A percentile compares a stretch with the other conserved stretches of the same genome.
Evolutionary conservation across 2,113 vertebrate species (phyloP).

Genomic region (Hemibagrus wyckioides): DNA sequence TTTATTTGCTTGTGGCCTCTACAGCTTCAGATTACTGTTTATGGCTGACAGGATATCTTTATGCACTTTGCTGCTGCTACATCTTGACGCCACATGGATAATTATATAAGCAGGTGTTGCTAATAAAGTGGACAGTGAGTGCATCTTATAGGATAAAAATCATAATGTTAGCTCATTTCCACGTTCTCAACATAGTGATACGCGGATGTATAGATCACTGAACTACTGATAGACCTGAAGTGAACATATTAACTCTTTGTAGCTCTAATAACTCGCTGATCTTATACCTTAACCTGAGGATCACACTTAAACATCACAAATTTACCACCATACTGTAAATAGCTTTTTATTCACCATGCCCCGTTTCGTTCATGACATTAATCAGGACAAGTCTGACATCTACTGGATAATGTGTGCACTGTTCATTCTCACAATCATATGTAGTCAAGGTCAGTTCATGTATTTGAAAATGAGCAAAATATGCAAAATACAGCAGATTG

Average conservation of each 20-base stretch:
- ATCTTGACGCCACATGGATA: background rate
- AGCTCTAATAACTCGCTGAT: background rate
- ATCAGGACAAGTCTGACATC: conserved; percentile 39
- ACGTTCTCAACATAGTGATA: background rate
- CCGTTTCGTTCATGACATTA: background rate
- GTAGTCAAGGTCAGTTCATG: background rate
- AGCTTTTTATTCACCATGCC: background rate
- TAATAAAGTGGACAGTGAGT: background rate
- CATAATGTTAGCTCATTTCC: background rate
- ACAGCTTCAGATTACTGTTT: background rate
- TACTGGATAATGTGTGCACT: conserved; percentile 20
- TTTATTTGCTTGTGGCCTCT: background rate
- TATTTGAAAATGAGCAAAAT: background rate
- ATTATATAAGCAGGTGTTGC: background rate
- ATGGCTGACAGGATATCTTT: background rate
- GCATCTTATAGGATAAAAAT: background rate
- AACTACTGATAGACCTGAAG: background rate
- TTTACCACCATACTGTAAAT: background rate
- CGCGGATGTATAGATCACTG: background rate
- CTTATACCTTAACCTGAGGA: background rate
- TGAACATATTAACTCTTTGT: background rate
- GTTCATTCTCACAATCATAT: background rate
- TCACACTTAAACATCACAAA: background rate
- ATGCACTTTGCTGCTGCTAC: background rate
- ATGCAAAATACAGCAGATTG: background rate